These are phyloP conservation scores for Uloborus plumipes DNA, from an alignment of 2,888 invertebrate species.

Conservation along the genomic window DNA sequence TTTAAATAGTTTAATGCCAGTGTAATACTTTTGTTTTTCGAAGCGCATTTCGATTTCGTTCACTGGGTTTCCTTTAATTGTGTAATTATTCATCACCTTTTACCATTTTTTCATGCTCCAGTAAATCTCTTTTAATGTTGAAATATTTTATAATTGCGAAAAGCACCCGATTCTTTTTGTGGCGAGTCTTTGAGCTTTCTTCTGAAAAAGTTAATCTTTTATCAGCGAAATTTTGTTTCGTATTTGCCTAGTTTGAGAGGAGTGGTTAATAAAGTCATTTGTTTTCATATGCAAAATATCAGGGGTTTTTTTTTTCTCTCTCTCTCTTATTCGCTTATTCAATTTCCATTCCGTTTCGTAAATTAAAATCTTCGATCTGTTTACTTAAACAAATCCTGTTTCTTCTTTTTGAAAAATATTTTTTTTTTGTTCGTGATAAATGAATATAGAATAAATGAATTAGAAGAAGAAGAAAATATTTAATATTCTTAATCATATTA, in stretches of 20 bases:
- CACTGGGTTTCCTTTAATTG: slow-evolving; percentile 39
- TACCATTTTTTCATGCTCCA: slow-evolving; percentile 12
- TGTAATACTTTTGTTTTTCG: slow-evolving; percentile 19
- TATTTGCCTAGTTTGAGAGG: slow-evolving; percentile 27
- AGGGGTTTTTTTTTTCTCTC: too few relatives aligned
- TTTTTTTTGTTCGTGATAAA: slow-evolving; percentile 23
- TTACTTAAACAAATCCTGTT: slow-evolving; percentile 19
- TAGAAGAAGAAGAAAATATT: background rate
- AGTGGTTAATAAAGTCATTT: slow-evolving; percentile 55
- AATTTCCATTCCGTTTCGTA: slow-evolving; percentile 12
- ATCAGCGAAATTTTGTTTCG: slow-evolving; percentile 42
- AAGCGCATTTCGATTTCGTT: slow-evolving; percentile 30
- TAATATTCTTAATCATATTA: background rate
- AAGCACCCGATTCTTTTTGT: slow-evolving; percentile 21
- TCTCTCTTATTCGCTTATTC: too few relatives aligned
- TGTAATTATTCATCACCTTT: slow-evolving; percentile 57
- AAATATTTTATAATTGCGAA: slow-evolving; percentile 54
- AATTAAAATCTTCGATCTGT: slow-evolving; percentile 26
- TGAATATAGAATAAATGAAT: slow-evolving; percentile 14
- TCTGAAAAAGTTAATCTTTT: slow-evolving; percentile 28
- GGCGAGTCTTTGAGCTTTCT: background rate
- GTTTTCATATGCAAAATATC: slow-evolving; percentile 31
- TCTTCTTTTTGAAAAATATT: background rate
- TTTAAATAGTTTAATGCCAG: slow-evolving; percentile 28
- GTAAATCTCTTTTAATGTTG: slow-evolving; percentile 26